Base-by-base conservation (phyloP, 2,888 invertebrate species). In the Lysandra coridon region DNA sequence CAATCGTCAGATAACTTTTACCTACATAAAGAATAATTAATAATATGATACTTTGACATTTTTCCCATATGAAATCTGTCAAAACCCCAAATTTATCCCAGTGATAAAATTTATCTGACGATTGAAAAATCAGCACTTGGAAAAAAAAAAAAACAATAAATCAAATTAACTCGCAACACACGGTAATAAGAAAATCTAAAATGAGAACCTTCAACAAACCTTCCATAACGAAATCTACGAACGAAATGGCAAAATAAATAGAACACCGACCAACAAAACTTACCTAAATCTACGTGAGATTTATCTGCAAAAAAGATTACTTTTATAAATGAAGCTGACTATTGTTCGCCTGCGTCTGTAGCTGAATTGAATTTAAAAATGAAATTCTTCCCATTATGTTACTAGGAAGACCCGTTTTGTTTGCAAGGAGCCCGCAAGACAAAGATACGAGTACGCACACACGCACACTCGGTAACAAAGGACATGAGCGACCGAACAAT, bases 291-390 rank as follows among this genome's bases (percentile, higher is more conserved):
- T 91, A 92, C 91, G 91, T 91, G 89, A 92, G 92, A 92, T 93
- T 93, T 93, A 94, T 94, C 93, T 92, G 89, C 92, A 94, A 93
- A 94, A 94, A 94, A 94, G 91, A 93, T 92, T 92, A 93, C 92
- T 93, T 93, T 91, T 92, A 93, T 93, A 94, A 93, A 94, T 92
- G 92, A 92, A 91, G 88, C 89, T 87, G 84, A 87, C 91, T 91
- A 93, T 94, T 94, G 94, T 94, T 93, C 92, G 90, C 88, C 87
- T 90, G 87, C 93, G 88, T 92, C 94, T 93, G 93, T 94, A 91
- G 89, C 92, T 92, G 93, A 92, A 93, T 92, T 92, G 92, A 92
- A 92, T 92, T 93, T 93, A 92, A 93, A 94, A 93, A 94, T 94
- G 93, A 94, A 93, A 93, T 92, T 94, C 93, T 91, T 91, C 92